Evolutionary conservation across 2,113 vertebrate genomes (phyloP).

Genomic region (Pteropus alecto): DNA sequence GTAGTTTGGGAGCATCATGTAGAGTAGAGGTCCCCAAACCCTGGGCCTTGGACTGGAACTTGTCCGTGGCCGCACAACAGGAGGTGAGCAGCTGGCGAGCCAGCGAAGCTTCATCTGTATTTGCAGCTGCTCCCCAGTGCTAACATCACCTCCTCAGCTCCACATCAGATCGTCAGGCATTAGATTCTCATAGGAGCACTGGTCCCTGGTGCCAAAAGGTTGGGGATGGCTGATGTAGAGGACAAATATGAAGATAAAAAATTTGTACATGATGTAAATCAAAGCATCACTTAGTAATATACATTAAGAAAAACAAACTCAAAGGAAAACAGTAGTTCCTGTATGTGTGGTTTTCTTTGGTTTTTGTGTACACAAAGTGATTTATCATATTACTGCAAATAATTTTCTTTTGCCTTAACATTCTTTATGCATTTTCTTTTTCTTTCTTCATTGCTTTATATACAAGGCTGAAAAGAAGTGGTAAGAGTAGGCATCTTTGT

Average conservation of each 20-base stretch:
- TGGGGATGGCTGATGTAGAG: no score
- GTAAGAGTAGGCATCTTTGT: neutral
- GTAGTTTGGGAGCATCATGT: neutral
- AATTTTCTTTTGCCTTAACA: neutral
- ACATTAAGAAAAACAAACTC: neutral
- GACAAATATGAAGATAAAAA: neutral
- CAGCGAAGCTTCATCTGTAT: no score
- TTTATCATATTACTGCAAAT: neutral
- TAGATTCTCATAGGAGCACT: no score
- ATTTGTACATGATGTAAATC: neutral
- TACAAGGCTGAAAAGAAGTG: neutral
- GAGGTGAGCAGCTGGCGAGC: no score
- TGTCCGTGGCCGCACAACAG: no score
- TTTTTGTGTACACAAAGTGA: neutral
- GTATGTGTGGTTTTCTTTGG: neutral
- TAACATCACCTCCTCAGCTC: no score
- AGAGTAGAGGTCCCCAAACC: neutral
- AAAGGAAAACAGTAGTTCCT: neutral
- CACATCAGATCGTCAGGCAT: no score
- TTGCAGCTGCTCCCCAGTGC: no score
- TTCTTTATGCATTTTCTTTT: neutral
- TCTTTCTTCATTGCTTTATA: neutral
- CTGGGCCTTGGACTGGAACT: no score
- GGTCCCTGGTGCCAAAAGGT: no score
- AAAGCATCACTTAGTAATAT: neutral